Evolutionary conservation across 2,797 vertebrate genomes (phyloP), one percentile per base, ranked within the genome.

Genomic region (Esox masquinongy): DNA sequence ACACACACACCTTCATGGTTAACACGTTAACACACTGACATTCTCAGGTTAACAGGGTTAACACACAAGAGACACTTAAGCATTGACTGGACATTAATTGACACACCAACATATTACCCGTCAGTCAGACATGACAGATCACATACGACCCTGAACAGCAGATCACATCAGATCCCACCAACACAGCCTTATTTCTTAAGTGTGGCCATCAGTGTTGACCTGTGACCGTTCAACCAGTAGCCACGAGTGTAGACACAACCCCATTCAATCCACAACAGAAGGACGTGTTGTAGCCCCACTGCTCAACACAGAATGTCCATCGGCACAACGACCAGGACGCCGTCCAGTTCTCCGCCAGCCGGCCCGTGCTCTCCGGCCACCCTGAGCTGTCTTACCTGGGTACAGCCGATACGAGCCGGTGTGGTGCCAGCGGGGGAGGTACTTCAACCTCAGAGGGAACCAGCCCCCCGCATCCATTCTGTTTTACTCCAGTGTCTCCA

Each of bases 351-450:
- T 7, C 39, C 39, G 9, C 5, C 1, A 9, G 9, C 1, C 9
- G 39, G 39, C 39, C 9, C 39, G 39, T 43, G 5, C 39, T 43
- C 39, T 43, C 39, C 39, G 2, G 39, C 39, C 39, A 43, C 39
- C 53, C 53, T 3, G 47, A 17, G 67, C 26, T 39, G 59, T 43
- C 56, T 97, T 96, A 99, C 98, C 98, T 97, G 95, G 95, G 84
- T 94, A 94, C 29, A 99, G 96, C 92, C 95, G 97, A 73, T 99
- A 99, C 80, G 95, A 98, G 88, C 98, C 97, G 73, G 95, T 95
- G 92, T 97, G 93, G 83, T 97, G 96, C 97, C 96, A 98, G 74
- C 90, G 94, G 82, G 96, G 91, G 90, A 98, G 88, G 90, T 96
- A 96, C 89, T 95, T 97, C 90, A 95, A 95, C 91, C 93, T 94